A percentile compares a stretch with the other conserved stretches of the same genome.
These are phyloP conservation scores for Tauraco hartlaubi DNA, from an alignment of 2,797 vertebrate species.

Conservation along the genomic window DNA sequence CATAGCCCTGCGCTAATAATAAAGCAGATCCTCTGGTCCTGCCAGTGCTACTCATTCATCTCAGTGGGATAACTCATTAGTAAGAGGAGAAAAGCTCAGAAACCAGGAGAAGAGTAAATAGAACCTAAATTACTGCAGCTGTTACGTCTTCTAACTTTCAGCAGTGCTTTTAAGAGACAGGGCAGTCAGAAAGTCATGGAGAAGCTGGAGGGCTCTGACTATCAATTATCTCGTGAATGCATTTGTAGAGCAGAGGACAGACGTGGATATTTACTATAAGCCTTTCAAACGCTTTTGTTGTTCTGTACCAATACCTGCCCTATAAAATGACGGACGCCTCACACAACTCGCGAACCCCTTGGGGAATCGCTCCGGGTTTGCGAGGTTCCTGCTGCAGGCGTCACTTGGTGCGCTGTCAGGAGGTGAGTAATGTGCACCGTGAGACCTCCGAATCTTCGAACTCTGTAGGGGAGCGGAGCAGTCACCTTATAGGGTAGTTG, in stretches of 20 bases:
- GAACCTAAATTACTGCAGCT: not conserved
- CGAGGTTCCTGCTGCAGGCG: not conserved
- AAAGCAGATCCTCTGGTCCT: not conserved
- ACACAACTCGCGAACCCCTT: accelerated
- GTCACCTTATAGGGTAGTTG: not conserved
- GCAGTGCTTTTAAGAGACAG: not conserved
- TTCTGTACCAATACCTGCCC: accelerated
- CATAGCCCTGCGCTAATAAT: not conserved
- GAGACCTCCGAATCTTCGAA: not conserved
- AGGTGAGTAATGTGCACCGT: not conserved
- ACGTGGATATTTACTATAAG: accelerated
- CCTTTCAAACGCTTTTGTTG: not conserved
- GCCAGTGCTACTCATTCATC: not conserved
- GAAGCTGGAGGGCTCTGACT: not conserved
- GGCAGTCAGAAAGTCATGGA: not conserved
- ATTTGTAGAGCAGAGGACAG: not conserved
- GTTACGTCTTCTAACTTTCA: not conserved
- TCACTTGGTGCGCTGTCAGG: not conserved
- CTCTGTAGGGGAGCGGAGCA: not conserved
- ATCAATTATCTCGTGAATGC: accelerated
- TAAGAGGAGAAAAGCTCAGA: not conserved
- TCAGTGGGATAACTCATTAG: conserved; percentile 17
- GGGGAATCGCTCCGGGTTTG: not conserved
- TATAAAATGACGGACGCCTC: accelerated
- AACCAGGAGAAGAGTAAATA: not conserved